A percentile compares a stretch with the other conserved stretches of the same genome.
phyloP scores from a whole-genome alignment of 2,113 vertebrate genomes.

The Channa argus region DNA sequence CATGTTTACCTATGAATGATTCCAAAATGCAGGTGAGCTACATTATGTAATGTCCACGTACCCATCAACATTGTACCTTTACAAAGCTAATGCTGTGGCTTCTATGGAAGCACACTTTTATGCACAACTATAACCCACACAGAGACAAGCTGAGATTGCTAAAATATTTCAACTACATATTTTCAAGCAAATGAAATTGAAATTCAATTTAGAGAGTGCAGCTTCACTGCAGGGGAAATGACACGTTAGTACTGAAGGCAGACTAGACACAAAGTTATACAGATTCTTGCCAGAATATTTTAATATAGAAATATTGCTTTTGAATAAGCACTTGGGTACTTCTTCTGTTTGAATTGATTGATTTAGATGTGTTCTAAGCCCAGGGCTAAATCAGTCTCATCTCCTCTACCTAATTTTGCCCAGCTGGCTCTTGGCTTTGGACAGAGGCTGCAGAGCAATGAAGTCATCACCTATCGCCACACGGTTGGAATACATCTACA shows the following conservation, averaged over 20 bases:
- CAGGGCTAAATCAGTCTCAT: conserved; percentile 65
- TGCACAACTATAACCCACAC: no score
- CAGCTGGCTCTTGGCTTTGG: conserved; percentile 99
- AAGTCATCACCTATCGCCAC: conserved; percentile 98
- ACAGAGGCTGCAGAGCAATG: conserved; percentile 99
- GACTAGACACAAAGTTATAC: not conserved
- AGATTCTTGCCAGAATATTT: not conserved
- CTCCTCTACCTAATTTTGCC: conserved; percentile 99
- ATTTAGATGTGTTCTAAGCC: conserved; percentile 18
- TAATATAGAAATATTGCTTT: conserved; percentile 46
- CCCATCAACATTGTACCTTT: no score
- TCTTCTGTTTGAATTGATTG: conserved; percentile 10
- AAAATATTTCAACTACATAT: not conserved
- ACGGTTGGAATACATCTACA: conserved; percentile 98
- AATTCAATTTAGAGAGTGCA: not conserved
- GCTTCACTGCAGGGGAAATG: not conserved
- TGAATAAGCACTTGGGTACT: conserved; percentile 45
- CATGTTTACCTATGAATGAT: no score
- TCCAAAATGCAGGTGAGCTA: no score
- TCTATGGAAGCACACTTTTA: no score
- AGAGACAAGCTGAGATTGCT: no score
- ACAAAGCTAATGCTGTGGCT: no score
- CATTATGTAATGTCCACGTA: no score
- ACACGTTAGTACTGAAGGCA: not conserved
- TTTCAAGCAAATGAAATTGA: not conserved